phyloP scores from a whole-genome alignment of 2,113 vertebrate genomes.

The Dolichallabes microphthalmus region DNA sequence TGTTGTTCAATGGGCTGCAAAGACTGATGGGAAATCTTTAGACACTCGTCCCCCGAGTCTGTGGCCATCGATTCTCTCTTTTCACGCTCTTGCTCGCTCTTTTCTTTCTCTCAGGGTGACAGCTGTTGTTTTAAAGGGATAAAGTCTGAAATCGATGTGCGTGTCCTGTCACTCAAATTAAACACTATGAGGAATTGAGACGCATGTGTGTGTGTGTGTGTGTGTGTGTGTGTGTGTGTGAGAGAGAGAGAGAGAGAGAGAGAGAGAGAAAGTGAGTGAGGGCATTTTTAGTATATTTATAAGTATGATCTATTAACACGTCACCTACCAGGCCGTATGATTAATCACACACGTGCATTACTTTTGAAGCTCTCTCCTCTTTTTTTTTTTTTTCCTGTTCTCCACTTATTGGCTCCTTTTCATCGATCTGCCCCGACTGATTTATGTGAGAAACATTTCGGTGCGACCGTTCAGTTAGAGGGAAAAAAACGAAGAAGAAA shows the following conservation, averaged over 20 bases:
- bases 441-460: constrained; percentile 29
- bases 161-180: constrained; percentile 58
- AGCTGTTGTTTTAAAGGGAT: constrained; percentile 64
- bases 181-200: constrained; percentile 63
- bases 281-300: constrained; percentile 70
- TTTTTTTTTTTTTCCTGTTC: constrained; percentile 50
- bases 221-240: constrained; percentile 52
- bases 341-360: constrained; percentile 76
- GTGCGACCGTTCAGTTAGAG: constrained; percentile 24
- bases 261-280: constrained; percentile 59
- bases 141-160: constrained; percentile 59
- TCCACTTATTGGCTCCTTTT: constrained; percentile 56
- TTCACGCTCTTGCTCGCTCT: constrained; percentile 11
- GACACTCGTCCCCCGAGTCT: constrained; percentile 41
- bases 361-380: constrained; percentile 62
- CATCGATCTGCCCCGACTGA: constrained; percentile 45
- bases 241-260: constrained; percentile 29
- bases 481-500: not conserved
- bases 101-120: constrained; percentile 45
- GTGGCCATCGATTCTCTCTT: constrained; percentile 50
- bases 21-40: constrained; percentile 62
- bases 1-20: constrained; percentile 20
- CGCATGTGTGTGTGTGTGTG: constrained; percentile 23
- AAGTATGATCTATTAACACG: constrained; percentile 79
- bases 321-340: constrained; percentile 66